Conservation (phyloP, 2,113 vertebrate species). For the Centropus unirufus region DNA sequence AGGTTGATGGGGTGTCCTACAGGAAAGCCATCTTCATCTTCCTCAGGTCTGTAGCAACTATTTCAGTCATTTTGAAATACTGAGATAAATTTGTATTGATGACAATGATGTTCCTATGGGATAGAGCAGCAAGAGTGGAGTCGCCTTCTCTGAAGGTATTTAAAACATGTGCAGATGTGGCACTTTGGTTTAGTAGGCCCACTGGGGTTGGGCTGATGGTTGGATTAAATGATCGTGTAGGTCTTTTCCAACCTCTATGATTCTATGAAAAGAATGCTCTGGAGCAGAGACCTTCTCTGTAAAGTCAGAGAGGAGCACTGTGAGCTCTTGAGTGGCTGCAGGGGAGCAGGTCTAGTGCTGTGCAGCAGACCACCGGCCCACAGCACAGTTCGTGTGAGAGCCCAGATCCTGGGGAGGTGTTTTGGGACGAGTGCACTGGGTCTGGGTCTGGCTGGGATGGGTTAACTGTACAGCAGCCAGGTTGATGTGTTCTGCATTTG, state of each 20-base stretch:
- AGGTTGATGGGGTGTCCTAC: slow-evolving; percentile 88
- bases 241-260: too few relatives aligned
- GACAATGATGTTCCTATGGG: neutral
- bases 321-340: neutral
- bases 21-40: slow-evolving; percentile 93
- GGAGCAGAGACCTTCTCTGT: neutral
- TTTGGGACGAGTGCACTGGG: neutral
- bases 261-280: neutral
- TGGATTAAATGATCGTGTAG: too few relatives aligned
- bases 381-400: neutral
- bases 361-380: neutral
- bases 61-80: neutral
- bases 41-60: slow-evolving; percentile 83
- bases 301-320: neutral
- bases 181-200: too few relatives aligned
- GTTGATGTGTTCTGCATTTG: neutral
- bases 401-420: neutral
- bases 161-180: too few relatives aligned
- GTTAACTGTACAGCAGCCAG: neutral
- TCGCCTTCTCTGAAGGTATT: too few relatives aligned
- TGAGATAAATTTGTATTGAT: neutral
- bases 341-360: neutral
- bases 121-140: neutral
- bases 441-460: neutral
- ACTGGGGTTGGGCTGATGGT: too few relatives aligned